Evolutionary conservation across 2,888 invertebrate genomes (phyloP).

Genomic region (Myopa testacea): DNA sequence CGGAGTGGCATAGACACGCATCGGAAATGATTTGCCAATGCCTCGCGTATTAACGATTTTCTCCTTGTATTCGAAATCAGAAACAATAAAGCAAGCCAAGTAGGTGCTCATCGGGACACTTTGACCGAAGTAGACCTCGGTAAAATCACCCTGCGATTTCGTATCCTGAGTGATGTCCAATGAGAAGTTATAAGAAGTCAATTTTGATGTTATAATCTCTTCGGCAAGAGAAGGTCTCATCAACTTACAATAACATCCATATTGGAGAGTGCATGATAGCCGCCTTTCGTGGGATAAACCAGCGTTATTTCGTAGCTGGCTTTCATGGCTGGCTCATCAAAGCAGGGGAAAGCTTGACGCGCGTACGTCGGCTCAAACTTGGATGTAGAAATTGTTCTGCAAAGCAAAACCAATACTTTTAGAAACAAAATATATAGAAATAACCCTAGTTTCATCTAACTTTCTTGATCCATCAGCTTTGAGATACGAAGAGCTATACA

Average conservation of each 20-base stretch:
- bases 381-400: slow-evolving; percentile 85
- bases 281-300: slow-evolving; percentile 75
- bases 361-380: slow-evolving; percentile 97
- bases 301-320: slow-evolving; percentile 85
- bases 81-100: slow-evolving; percentile 89
- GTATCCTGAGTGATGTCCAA: slow-evolving; percentile 39
- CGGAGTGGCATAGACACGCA: slow-evolving; percentile 82
- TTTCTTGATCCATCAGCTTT: slow-evolving; percentile 61
- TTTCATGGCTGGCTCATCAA: slow-evolving; percentile 93
- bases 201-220: neutral
- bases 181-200: neutral
- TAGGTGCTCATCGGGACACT: slow-evolving; percentile 97
- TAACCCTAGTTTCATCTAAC: slow-evolving; percentile 25
- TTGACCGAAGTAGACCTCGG: slow-evolving; percentile 79
- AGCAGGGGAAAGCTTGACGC: slow-evolving; percentile 92
- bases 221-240: too few relatives aligned
- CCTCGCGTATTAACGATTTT: slow-evolving; percentile 70
- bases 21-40: slow-evolving; percentile 73
- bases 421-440: neutral
- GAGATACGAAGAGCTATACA: slow-evolving; percentile 78
- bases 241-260: slow-evolving; percentile 77
- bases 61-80: slow-evolving; percentile 79
- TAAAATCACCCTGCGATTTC: slow-evolving; percentile 68
- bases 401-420: slow-evolving; percentile 55
- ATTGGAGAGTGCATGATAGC: slow-evolving; percentile 85